phyloP scores from a whole-genome alignment of 1,140 invertebrate genomes.

The Drosophila sechellia region DNA sequence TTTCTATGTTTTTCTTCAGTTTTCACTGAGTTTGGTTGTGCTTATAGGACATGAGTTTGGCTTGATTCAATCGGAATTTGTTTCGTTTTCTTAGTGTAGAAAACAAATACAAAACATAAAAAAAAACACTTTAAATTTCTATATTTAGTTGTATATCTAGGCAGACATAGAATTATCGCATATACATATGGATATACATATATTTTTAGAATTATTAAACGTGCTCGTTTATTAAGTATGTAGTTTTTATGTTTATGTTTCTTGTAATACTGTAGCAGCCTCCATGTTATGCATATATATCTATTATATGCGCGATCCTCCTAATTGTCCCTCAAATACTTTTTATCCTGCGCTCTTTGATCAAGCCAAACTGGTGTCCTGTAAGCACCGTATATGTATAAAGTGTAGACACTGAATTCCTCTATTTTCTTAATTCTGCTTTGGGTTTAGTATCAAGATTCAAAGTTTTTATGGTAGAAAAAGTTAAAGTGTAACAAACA shows the following conservation, averaged over 20 bases:
- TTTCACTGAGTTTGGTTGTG: constrained; percentile 20
- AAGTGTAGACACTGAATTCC: constrained; percentile 39
- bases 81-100: constrained; percentile 36
- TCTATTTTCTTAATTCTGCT: constrained; percentile 12
- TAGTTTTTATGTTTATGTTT: constrained; percentile 46
- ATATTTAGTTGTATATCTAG: constrained; percentile 44
- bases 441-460: constrained; percentile 36
- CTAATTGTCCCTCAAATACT: constrained; percentile 36
- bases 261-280: constrained; percentile 83
- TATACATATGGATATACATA: constrained; percentile 23
- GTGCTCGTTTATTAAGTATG: constrained; percentile 39
- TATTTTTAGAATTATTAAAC: constrained; percentile 54
- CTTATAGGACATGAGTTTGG: constrained; percentile 41
- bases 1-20: constrained; percentile 16
- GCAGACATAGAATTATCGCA: constrained; percentile 33
- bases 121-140: constrained; percentile 52
- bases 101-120: constrained; percentile 73
- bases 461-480: constrained; percentile 61
- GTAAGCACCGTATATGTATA: constrained; percentile 10
- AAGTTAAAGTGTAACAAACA: constrained; percentile 75
- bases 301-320: constrained; percentile 24
- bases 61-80: constrained; percentile 24
- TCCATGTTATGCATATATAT: constrained; percentile 68
- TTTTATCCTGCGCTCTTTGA: not conserved
- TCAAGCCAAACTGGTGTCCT: constrained; percentile 41